phyloP scores from a whole-genome alignment of 2,888 invertebrate species.

The Metacarcinus magister region DNA sequence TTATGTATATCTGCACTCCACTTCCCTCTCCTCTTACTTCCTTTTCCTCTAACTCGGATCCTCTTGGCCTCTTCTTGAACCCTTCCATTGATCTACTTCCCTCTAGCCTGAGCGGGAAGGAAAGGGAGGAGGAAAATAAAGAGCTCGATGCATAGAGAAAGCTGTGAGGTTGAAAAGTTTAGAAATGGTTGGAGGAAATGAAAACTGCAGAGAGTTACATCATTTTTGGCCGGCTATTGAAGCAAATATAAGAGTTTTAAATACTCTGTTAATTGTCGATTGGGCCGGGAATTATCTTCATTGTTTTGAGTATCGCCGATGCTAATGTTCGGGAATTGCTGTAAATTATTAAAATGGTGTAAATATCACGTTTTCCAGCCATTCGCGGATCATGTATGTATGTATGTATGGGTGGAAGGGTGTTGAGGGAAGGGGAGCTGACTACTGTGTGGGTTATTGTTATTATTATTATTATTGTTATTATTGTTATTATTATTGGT shows the following conservation, averaged over 20 bases:
- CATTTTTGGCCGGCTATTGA: background rate
- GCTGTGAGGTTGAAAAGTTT: background rate
- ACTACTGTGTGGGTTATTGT: background rate
- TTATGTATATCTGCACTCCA: background rate
- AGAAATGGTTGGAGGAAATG: background rate
- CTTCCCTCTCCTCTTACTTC: background rate
- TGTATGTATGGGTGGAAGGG: background rate
- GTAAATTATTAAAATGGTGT: constrained; percentile 7
- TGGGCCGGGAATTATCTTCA: constrained; percentile 16
- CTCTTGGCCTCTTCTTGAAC: background rate
- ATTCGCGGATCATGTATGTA: background rate
- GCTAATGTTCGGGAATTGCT: constrained; percentile 8
- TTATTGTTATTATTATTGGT: background rate
- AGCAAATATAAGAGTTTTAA: constrained; percentile 14
- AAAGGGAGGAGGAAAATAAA: background rate
- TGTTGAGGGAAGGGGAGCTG: background rate
- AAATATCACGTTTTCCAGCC: background rate
- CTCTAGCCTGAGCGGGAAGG: background rate
- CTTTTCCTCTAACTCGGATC: background rate
- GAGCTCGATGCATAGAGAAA: background rate
- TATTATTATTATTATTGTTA: background rate
- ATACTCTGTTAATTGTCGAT: constrained; percentile 27
- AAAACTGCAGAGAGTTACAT: background rate
- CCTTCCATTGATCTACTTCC: background rate
- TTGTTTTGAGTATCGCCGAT: constrained; percentile 35